phyloP scores from a whole-genome alignment of 35 echinoderm and acorn worm species.

The Ptychodera flava region DNA sequence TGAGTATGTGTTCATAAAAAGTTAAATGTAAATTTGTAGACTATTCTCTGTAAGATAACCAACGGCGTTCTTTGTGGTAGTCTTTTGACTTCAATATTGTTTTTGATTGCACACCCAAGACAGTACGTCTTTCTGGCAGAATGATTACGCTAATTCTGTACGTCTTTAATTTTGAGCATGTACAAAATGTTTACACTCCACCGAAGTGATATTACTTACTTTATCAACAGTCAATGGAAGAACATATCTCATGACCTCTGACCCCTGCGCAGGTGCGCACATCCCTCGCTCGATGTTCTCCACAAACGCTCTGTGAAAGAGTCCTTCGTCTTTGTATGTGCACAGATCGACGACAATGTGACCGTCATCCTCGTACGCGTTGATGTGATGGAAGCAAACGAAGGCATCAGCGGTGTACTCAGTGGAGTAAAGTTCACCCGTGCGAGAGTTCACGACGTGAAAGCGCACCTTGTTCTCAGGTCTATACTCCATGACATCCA shows the following conservation, averaged over 20 bases:
- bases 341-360: not conserved
- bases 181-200: too few species aligned
- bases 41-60: too few species aligned
- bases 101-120: too few species aligned
- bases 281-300: not conserved
- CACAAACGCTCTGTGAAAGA: not conserved
- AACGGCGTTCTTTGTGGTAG: too few species aligned
- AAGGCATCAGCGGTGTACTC: not conserved
- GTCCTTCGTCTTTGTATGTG: not conserved
- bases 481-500: not conserved
- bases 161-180: too few species aligned
- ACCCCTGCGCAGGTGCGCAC: not conserved
- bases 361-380: not conserved
- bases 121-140: too few species aligned
- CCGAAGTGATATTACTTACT: conserved; percentile 13
- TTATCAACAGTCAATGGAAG: not conserved
- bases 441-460: not conserved
- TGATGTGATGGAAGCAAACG: not conserved
- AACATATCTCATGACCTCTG: not conserved
- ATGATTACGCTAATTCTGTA: too few species aligned
- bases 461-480: not conserved
- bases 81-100: too few species aligned
- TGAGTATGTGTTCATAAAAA: too few species aligned
- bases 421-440: not conserved
- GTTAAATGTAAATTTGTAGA: too few species aligned